Evolutionary conservation across 2,797 vertebrate species (phyloP).

Genomic region (Enteromius radiatus): DNA sequence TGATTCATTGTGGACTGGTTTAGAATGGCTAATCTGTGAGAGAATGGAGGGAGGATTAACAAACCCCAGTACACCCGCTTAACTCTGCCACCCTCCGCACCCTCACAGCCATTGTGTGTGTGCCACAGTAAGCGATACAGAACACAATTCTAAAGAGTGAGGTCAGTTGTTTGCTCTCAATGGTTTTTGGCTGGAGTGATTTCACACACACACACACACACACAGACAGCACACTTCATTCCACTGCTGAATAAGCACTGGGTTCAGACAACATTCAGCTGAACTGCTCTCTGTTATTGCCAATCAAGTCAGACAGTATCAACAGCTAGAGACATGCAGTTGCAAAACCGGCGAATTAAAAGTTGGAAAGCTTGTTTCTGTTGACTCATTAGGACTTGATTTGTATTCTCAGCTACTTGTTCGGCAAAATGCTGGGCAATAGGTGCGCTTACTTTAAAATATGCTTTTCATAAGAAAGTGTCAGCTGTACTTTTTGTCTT

Average conservation of each 20-base stretch:
- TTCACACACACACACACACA: slow-evolving; percentile 42
- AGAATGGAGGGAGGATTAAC: slow-evolving; percentile 79
- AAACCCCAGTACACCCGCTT: slow-evolving; percentile 63
- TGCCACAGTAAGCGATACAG: slow-evolving; percentile 52
- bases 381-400: slow-evolving; percentile 10
- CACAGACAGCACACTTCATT: slow-evolving; percentile 30
- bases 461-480: neutral
- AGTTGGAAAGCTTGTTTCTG: neutral
- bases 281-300: slow-evolving; percentile 73
- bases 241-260: slow-evolving; percentile 51
- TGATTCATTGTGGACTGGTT: slow-evolving; percentile 79
- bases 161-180: slow-evolving; percentile 75
- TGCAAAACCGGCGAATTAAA: slow-evolving; percentile 13
- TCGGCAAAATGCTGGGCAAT: neutral
- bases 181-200: slow-evolving; percentile 47
- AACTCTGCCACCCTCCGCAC: slow-evolving; percentile 61
- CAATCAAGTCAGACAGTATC: slow-evolving; percentile 74
- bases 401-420: slow-evolving; percentile 27
- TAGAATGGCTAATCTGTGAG: slow-evolving; percentile 78
- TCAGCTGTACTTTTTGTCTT: slow-evolving; percentile 7
- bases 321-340: slow-evolving; percentile 5
- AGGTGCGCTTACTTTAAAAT: neutral
- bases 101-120: slow-evolving; percentile 58
- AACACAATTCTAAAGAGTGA: slow-evolving; percentile 64
- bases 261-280: slow-evolving; percentile 66